These are phyloP conservation scores for Tympanoctomys barrerae DNA, from an alignment of 2,797 vertebrate genomes.

Conservation along the genomic window DNA sequence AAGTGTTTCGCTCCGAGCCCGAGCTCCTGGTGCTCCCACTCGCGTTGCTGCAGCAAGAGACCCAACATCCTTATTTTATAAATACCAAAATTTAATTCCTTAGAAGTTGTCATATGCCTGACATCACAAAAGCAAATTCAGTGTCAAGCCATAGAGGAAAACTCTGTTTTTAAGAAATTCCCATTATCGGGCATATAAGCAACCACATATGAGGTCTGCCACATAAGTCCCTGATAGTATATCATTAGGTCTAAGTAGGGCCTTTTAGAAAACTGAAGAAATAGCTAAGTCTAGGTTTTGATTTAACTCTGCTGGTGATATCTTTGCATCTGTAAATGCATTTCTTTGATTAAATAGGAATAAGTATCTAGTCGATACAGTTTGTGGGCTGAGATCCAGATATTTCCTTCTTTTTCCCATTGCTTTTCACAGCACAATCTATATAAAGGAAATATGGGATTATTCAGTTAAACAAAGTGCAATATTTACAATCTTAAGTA, in stretches of 20 bases:
- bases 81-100: constrained; percentile 11
- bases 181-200: not conserved
- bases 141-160: constrained; percentile 3
- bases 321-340: not conserved
- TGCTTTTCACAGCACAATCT: not conserved
- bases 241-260: constrained; percentile 10
- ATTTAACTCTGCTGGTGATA: constrained; percentile 48
- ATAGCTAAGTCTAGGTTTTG: constrained; percentile 43
- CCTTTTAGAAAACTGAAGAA: constrained; percentile 55
- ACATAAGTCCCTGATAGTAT: not conserved
- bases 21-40: too few relatives aligned
- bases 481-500: not conserved
- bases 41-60: too few relatives aligned
- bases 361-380: constrained; percentile 13
- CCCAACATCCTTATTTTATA: too few relatives aligned
- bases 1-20: too few relatives aligned
- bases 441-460: not conserved
- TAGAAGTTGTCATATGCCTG: constrained; percentile 24
- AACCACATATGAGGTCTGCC: not conserved
- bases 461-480: constrained; percentile 46
- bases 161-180: not conserved
- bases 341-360: constrained; percentile 31
- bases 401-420: constrained; percentile 16
- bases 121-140: constrained; percentile 45
- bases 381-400: constrained; percentile 15